Evolutionary conservation across 2,797 vertebrate genomes (phyloP).

Genomic region (Cichlasoma orientale): DNA sequence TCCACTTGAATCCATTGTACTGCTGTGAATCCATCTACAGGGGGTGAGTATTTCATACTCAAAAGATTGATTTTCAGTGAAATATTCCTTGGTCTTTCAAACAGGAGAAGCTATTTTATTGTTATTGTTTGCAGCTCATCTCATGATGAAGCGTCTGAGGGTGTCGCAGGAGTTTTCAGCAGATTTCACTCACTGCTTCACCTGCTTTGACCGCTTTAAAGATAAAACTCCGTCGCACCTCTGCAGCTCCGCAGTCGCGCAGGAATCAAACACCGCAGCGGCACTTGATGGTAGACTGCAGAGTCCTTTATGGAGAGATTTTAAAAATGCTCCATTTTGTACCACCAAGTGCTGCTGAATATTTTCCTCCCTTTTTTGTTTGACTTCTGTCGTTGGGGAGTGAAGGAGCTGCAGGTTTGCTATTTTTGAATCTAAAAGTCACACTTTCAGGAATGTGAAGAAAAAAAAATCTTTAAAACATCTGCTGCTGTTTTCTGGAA

Average conservation of each 20-base stretch:
- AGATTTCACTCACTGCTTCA: slow-evolving; percentile 14
- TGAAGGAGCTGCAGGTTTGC: not conserved
- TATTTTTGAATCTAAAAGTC: slow-evolving; percentile 10
- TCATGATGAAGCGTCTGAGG: slow-evolving; percentile 17
- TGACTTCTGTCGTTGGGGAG: slow-evolving; percentile 1
- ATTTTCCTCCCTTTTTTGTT: not conserved
- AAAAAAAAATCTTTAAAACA: not conserved
- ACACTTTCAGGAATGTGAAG: not conserved
- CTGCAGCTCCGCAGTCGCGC: not conserved
- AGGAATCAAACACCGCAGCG: slow-evolving; percentile 34
- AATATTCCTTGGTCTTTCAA: slow-evolving; percentile 2
- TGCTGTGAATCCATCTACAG: not conserved
- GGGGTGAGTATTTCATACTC: not conserved
- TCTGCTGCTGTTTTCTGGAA: not conserved
- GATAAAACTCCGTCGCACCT: slow-evolving; percentile 16
- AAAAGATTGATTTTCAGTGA: not conserved
- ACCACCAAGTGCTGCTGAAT: slow-evolving; percentile 10
- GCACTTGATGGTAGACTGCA: not conserved
- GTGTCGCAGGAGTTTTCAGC: not conserved
- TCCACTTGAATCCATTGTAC: not conserved
- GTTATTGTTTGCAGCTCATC: slow-evolving; percentile 31
- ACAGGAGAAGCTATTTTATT: not conserved
- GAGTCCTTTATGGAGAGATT: slow-evolving; percentile 7
- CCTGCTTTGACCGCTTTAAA: slow-evolving; percentile 47
- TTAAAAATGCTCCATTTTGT: slow-evolving; percentile 40